Percentiles rank a stretch among this genome's conserved stretches.
phyloP scores from a whole-genome alignment of 2,888 invertebrate genomes.

The Erpobdella octoculata region DNA sequence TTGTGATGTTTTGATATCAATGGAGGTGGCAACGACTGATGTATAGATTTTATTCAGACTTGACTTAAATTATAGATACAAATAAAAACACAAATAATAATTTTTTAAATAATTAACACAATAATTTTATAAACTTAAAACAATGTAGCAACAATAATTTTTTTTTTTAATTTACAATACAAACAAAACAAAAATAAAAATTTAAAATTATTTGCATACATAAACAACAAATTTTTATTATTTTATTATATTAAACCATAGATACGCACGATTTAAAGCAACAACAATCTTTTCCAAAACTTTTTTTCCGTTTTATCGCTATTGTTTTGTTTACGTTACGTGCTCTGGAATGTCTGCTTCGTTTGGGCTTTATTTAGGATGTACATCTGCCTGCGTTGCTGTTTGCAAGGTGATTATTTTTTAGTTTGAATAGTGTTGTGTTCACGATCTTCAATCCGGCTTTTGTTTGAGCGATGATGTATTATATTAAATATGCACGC shows the following conservation, averaged over 20 bases:
- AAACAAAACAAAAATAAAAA: neutral
- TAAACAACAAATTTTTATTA: no score
- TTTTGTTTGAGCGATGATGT: no score
- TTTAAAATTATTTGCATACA: neutral
- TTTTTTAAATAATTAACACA: no score
- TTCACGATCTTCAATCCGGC: neutral
- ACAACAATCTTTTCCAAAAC: no score
- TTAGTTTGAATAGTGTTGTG: neutral
- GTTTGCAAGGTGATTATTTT: conserved; percentile 33
- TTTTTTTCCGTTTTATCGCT: no score
- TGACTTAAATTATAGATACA: no score
- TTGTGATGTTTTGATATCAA: conserved; percentile 7
- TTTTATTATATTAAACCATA: neutral
- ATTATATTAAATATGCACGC: no score
- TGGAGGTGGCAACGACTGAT: neutral
- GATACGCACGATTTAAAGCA: neutral
- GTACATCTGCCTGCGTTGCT: conserved; percentile 35
- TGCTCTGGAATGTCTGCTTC: conserved; percentile 30
- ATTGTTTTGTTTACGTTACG: no score
- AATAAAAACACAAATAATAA: no score
- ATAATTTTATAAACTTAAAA: neutral
- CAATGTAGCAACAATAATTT: neutral
- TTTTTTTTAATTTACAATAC: neutral
- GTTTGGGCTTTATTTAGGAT: conserved; percentile 38
- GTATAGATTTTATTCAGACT: neutral